Evolutionary conservation across 2,113 vertebrate species (phyloP).

Genomic region (Limanda limanda): DNA sequence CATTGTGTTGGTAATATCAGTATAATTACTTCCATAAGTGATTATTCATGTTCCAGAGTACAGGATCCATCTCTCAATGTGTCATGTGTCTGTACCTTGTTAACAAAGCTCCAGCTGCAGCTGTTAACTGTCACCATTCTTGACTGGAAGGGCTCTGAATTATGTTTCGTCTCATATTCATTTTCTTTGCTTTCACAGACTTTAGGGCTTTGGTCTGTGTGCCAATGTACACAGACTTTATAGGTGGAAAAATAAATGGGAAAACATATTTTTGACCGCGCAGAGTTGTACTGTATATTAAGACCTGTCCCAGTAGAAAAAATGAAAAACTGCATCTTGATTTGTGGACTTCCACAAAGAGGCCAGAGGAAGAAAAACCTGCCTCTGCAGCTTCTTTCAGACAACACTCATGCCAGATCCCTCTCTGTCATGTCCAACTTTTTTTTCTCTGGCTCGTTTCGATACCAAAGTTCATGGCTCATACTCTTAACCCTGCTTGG

Average conservation of each 20-base stretch:
- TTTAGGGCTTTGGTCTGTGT: conserved; percentile 24
- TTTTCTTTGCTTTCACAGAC: conserved; percentile 8
- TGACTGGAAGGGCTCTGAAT: conserved; percentile 1
- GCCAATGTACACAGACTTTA: conserved; percentile 45
- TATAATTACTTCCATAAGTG: not conserved
- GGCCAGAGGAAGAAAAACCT: conserved; percentile 36
- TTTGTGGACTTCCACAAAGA: conserved; percentile 47
- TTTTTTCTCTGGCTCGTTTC: conserved; percentile 1
- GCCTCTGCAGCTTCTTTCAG: conserved; percentile 20
- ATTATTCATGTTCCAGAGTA: conserved; percentile 2
- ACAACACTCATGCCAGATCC: conserved; percentile 27
- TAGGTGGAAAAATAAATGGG: conserved; percentile 9
- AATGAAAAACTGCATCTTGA: conserved; percentile 24
- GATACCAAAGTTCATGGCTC: conserved; percentile 18
- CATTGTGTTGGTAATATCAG: not conserved
- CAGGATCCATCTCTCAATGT: not conserved
- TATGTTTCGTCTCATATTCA: not conserved
- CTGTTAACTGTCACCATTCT: conserved; percentile 25
- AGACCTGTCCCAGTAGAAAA: not conserved
- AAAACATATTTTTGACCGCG: conserved; percentile 19
- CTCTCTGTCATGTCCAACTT: conserved; percentile 22
- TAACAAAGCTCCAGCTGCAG: conserved; percentile 30
- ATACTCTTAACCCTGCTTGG: conserved; percentile 18
- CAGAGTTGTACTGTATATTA: conserved; percentile 8
- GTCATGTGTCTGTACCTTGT: conserved; percentile 14